These are phyloP conservation scores for Grus americana DNA, from an alignment of 2,113 vertebrate species.

Conservation along the genomic window DNA sequence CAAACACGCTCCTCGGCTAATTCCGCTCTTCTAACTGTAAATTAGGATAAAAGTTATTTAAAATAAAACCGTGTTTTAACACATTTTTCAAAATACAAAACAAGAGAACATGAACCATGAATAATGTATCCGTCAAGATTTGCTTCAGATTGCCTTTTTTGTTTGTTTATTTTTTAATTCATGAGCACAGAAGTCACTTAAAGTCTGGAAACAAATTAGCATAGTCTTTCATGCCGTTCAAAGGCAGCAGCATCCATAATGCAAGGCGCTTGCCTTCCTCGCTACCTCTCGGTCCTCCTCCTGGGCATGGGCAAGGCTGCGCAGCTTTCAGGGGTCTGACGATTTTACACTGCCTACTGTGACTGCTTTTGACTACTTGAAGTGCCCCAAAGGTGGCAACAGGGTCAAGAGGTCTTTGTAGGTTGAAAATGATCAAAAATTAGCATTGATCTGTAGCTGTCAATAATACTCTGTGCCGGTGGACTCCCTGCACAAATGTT, in stretches of 20 bases:
- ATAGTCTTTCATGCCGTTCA: not conserved
- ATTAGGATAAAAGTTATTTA: slow-evolving; percentile 28
- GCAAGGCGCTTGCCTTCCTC: not conserved
- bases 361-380: slow-evolving; percentile 75
- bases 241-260: not conserved
- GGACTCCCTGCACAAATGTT: slow-evolving; percentile 76
- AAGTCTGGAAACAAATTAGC: slow-evolving; percentile 49
- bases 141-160: slow-evolving; percentile 55
- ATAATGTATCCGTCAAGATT: slow-evolving; percentile 21
- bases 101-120: not conserved
- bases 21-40: not conserved
- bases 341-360: slow-evolving; percentile 66
- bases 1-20: not conserved
- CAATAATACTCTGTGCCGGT: slow-evolving; percentile 71
- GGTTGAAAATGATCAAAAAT: slow-evolving; percentile 85
- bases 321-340: slow-evolving; percentile 45
- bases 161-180: slow-evolving; percentile 54
- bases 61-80: slow-evolving; percentile 50
- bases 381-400: slow-evolving; percentile 74
- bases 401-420: slow-evolving; percentile 83
- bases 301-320: not conserved
- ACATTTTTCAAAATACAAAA: slow-evolving; percentile 45
- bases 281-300: slow-evolving; percentile 30
- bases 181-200: slow-evolving; percentile 43
- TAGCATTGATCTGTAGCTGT: slow-evolving; percentile 83